Evolutionary conservation across 2,888 invertebrate species (phyloP).

Genomic region (Protophormia terraenovae): DNA sequence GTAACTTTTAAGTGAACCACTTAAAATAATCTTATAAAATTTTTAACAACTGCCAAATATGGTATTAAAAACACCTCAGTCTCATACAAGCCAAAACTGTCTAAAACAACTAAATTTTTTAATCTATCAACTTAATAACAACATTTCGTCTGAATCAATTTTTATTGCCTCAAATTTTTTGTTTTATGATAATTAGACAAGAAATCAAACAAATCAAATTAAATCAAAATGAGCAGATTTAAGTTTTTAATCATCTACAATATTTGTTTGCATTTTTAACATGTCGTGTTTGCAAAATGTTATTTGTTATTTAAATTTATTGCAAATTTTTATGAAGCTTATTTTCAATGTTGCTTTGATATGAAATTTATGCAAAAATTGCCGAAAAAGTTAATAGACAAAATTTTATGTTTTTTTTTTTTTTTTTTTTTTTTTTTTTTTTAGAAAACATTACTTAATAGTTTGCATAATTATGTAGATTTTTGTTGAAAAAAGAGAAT

Average conservation of each 20-base stretch:
- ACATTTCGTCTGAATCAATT: not conserved
- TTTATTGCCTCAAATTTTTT: not conserved
- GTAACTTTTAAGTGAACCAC: not conserved
- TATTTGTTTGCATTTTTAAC: not conserved
- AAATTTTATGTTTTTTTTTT: not conserved
- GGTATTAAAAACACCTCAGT: not conserved
- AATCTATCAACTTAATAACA: not conserved
- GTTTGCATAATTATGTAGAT: not conserved
- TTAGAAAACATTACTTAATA: not conserved
- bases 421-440: not conserved
- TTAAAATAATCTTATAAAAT: not conserved
- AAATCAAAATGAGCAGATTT: not conserved
- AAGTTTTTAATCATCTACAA: not conserved
- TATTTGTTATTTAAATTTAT: constrained; percentile 30
- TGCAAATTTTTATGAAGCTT: constrained; percentile 27
- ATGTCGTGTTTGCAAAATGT: not conserved
- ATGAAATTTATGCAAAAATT: not conserved
- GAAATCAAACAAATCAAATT: not conserved
- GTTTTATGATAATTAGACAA: not conserved
- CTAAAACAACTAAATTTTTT: not conserved
- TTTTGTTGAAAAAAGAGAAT: not conserved
- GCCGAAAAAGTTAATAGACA: not conserved
- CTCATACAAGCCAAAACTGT: not conserved
- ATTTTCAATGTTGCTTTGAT: not conserved
- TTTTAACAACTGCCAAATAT: not conserved